These are phyloP conservation scores for Leucosticte australis DNA, from an alignment of 2,113 vertebrate species.

Conservation along the genomic window DNA sequence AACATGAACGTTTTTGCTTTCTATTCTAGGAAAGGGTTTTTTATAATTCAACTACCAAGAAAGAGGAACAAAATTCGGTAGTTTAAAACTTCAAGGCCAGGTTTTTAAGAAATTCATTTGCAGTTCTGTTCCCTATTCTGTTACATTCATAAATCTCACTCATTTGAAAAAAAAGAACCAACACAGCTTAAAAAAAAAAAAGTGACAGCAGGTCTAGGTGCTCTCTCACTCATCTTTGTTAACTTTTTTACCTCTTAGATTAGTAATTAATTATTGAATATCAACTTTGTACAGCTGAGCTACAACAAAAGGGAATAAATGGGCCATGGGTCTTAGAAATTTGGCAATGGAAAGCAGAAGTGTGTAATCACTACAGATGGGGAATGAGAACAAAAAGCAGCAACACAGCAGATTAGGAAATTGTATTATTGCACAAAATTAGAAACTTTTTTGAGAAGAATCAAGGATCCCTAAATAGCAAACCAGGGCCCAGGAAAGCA, in stretches of 20 bases:
- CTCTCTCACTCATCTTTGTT: neutral
- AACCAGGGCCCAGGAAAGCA: neutral
- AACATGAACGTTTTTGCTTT: neutral
- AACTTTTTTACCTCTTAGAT: neutral
- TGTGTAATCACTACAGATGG: neutral
- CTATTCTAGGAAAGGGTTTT: neutral
- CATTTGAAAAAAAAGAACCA: neutral
- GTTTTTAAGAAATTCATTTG: neutral
- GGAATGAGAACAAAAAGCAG: neutral
- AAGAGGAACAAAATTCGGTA: neutral
- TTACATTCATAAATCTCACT: neutral
- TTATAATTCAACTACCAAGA: neutral
- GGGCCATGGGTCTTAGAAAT: fast-evolving
- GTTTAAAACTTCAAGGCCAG: neutral
- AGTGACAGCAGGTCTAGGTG: neutral
- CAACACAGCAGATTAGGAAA: neutral
- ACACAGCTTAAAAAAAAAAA: neutral
- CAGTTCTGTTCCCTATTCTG: neutral
- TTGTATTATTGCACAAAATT: neutral
- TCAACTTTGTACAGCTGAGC: neutral
- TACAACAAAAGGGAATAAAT: neutral
- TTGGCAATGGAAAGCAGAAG: constrained; percentile 1
- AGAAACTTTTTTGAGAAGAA: neutral
- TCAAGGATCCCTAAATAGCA: neutral
- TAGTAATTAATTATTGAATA: neutral